Conservation (phyloP, 2,797 vertebrate genomes). For the Hyperoplus immaculatus region DNA sequence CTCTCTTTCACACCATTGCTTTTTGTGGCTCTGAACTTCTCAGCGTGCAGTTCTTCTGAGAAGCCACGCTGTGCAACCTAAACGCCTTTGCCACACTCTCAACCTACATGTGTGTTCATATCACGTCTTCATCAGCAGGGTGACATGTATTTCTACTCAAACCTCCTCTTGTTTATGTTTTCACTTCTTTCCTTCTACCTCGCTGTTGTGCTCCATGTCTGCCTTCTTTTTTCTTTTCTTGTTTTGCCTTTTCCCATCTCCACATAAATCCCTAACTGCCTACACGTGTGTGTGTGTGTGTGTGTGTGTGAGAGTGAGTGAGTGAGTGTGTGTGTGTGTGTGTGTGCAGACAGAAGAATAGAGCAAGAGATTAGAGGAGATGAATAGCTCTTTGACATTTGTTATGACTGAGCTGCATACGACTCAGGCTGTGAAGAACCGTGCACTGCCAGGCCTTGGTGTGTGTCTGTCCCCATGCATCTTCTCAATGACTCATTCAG, state of each 20-base stretch:
- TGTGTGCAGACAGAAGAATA: slow-evolving; percentile 36
- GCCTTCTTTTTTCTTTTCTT: slow-evolving; percentile 1
- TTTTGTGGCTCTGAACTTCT: slow-evolving; percentile 19
- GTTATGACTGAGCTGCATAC: slow-evolving; percentile 69
- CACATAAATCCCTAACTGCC: slow-evolving; percentile 32
- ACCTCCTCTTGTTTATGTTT: neutral
- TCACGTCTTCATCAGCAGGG: slow-evolving; percentile 26
- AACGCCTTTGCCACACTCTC: neutral
- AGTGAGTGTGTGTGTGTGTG: slow-evolving; percentile 35
- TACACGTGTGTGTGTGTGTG: slow-evolving; percentile 19
- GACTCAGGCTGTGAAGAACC: slow-evolving; percentile 46
- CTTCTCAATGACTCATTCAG: slow-evolving; percentile 79
- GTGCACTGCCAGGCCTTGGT: slow-evolving; percentile 63
- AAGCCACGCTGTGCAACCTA: slow-evolving; percentile 4
- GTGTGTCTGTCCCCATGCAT: slow-evolving; percentile 40
- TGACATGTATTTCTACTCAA: slow-evolving; percentile 14
- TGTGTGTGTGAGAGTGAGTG: slow-evolving; percentile 28
- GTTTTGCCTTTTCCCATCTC: slow-evolving; percentile 9
- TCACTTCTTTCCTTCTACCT: neutral
- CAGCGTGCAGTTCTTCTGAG: slow-evolving; percentile 11
- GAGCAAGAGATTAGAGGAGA: slow-evolving; percentile 65
- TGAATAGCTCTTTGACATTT: slow-evolving; percentile 77
- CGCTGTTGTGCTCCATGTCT: neutral
- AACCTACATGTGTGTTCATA: slow-evolving; percentile 17
- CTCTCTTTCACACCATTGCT: neutral